Evolutionary conservation across 2,888 invertebrate species (phyloP).

Genomic region (Andrena minutula): DNA sequence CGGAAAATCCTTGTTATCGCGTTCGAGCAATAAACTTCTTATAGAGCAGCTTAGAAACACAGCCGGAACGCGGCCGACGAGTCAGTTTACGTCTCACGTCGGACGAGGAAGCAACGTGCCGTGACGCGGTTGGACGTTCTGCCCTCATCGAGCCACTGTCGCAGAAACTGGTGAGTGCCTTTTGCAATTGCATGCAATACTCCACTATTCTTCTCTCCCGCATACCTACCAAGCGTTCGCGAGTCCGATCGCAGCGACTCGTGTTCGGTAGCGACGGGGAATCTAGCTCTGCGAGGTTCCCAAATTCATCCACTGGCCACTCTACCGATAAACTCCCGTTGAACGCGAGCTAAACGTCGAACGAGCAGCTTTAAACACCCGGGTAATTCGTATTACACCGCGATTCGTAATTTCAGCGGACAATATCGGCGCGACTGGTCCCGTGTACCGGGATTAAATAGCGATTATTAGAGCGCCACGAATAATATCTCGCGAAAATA

Average conservation of each 20-base stretch:
- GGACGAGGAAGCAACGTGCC: constrained; percentile 45
- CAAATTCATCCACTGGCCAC: neutral
- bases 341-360: constrained; percentile 6
- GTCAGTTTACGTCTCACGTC: constrained; percentile 53
- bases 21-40: constrained; percentile 50
- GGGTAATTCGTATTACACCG: constrained; percentile 20
- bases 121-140: constrained; percentile 20
- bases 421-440: constrained; percentile 7
- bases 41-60: constrained; percentile 49
- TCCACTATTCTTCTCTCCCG: constrained; percentile 2
- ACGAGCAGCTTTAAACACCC: constrained; percentile 5
- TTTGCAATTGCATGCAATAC: constrained; percentile 35
- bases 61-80: constrained; percentile 17
- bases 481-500: neutral
- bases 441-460: constrained; percentile 6
- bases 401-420: constrained; percentile 16
- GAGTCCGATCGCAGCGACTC: neutral
- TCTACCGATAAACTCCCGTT: constrained; percentile 1
- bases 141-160: constrained; percentile 1
- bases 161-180: constrained; percentile 39
- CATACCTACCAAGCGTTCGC: too few relatives aligned
- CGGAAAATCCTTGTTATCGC: neutral
- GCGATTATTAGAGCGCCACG: constrained; percentile 14
- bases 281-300: neutral
- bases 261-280: constrained; percentile 36